Evolutionary conservation across 2,113 vertebrate genomes (phyloP), one percentile per base, ranked within the genome.

Genomic region (Strix uralensis): DNA sequence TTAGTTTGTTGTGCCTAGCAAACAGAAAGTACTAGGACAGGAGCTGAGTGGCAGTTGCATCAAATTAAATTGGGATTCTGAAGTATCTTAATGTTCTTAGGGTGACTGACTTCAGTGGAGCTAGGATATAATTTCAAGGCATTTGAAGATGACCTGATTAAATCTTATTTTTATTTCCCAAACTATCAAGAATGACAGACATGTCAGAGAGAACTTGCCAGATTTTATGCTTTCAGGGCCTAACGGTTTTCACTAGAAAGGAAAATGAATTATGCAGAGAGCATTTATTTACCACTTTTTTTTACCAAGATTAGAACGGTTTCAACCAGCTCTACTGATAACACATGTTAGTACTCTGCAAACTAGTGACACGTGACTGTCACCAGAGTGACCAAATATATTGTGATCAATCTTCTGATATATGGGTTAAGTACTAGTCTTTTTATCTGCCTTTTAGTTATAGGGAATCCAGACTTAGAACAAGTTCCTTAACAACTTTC

Each of bases 21-120:
- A 86, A 89, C 2, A 0, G 13, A 74, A 94, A 89, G 42, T 81
- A 84, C 38, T 92, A 91, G 86, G 91, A 84, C 47, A 86, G 83
- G 65, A 96, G 89, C 93, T 44, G 40, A 81, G 89, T 89, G 83
- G 77, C 69, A 47, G 47, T 79, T 87, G 26, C 16, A 67, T 70
- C 65, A 94, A 95, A 95, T 96, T 91, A 86, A 94, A 92, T 86
- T 94, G 91, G 81, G 86, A 95, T 94, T 95, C 46, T 94, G 47
- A 90, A 92, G 42, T 81, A 59, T 73, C 47, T 78, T 88, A 83
- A 86, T 90, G 65, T 86, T 94, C 81, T 81, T 88, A 61, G 32
- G 30, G 38, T 92, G 82, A 81, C 34, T 86, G 34, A 13, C n/a
- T 94, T 88, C 13, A 88, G 19, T 52, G 72, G 44, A 93, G n/a